phyloP scores from a whole-genome alignment of 2,888 invertebrate species.

The Calephelis perditalis region DNA sequence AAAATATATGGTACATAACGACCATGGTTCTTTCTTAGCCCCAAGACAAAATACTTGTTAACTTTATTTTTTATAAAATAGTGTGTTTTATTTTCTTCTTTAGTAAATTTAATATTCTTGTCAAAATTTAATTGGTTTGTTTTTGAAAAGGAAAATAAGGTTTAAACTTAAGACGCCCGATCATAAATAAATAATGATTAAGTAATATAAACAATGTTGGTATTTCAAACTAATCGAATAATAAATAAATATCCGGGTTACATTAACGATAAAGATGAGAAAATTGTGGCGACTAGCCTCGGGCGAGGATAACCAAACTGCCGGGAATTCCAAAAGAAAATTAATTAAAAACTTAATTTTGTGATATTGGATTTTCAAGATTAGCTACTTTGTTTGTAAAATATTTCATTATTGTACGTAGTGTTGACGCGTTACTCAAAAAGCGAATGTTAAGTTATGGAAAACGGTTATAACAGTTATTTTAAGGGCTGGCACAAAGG shows the following conservation, averaged over 20 bases:
- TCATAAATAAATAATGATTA: background rate
- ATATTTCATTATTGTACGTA: slow-evolving; percentile 34
- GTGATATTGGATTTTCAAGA: slow-evolving; percentile 55
- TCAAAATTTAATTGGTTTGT: too few relatives aligned
- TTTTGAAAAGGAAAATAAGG: too few relatives aligned
- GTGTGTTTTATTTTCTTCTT: too few relatives aligned
- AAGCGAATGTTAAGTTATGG: too few relatives aligned
- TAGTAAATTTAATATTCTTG: too few relatives aligned
- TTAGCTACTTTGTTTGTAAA: slow-evolving; percentile 39
- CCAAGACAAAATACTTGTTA: too few relatives aligned
- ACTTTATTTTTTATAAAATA: too few relatives aligned
- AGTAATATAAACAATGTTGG: background rate
- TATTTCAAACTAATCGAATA: slow-evolving; percentile 25
- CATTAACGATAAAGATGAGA: slow-evolving; percentile 35
- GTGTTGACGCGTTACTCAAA: background rate
- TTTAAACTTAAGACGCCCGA: background rate
- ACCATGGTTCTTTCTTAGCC: too few relatives aligned
- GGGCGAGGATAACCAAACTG: slow-evolving; percentile 48
- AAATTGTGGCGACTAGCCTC: slow-evolving; percentile 44
- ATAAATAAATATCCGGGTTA: slow-evolving; percentile 33
- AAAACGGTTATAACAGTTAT: too few relatives aligned
- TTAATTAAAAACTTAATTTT: slow-evolving; percentile 67
- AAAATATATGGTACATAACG: too few relatives aligned
- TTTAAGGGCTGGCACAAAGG: too few relatives aligned
- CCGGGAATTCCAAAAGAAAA: slow-evolving; percentile 52